Evolutionary conservation across 2,113 vertebrate species (phyloP).

Genomic region (Pomatorhinus ruficollis): DNA sequence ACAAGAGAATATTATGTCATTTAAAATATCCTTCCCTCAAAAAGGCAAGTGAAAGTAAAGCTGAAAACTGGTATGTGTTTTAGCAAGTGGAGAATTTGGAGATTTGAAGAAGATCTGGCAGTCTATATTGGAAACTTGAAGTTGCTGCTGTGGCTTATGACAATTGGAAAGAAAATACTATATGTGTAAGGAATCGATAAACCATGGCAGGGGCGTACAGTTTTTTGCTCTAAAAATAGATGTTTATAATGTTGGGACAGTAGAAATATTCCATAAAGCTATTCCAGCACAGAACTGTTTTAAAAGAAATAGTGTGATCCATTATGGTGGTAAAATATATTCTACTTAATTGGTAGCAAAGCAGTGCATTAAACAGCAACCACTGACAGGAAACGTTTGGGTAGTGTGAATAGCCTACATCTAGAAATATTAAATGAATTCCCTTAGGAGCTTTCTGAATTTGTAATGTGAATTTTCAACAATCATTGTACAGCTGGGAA

Average conservation of each 20-base stretch:
- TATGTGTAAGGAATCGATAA: neutral
- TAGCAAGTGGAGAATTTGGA: neutral
- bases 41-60: neutral
- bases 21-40: neutral
- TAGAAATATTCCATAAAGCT: neutral
- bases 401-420: neutral
- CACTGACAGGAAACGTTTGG: neutral
- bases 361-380: neutral
- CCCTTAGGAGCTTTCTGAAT: neutral
- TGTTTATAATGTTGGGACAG: neutral
- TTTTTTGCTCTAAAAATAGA: neutral
- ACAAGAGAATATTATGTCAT: neutral
- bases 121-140: neutral
- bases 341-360: neutral
- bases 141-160: neutral
- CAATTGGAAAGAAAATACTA: neutral
- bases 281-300: neutral
- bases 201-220: neutral
- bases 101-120: neutral
- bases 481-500: neutral
- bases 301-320: neutral
- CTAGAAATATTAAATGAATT: neutral
- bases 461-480: neutral
- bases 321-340: neutral
- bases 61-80: neutral